Conservation (phyloP, 2,797 vertebrate genomes). For the Darevskia nairensis region DNA sequence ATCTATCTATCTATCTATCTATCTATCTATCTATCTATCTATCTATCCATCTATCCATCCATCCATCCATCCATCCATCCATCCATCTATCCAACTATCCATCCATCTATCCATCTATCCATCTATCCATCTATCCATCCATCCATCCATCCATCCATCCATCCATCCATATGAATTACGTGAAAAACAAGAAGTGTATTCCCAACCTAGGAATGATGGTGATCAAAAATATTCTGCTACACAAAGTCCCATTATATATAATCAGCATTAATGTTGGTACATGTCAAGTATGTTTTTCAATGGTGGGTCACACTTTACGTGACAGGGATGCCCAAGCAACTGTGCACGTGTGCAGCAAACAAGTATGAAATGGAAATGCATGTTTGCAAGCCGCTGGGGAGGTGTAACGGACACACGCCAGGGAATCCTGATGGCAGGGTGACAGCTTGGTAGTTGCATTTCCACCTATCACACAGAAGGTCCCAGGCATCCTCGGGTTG, state of each 20-base stretch:
- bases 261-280: not conserved
- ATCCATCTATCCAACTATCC: accelerated
- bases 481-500: too few species aligned
- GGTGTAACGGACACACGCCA: too few species aligned
- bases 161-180: too few species aligned
- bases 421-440: not conserved
- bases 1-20: too few species aligned
- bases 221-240: not conserved
- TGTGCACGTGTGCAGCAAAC: too few species aligned
- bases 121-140: too few species aligned
- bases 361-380: not conserved
- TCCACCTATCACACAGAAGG: not conserved
- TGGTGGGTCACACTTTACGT: not conserved
- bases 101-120: too few species aligned
- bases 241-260: not conserved
- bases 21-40: too few species aligned
- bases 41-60: too few species aligned
- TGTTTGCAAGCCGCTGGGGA: not conserved
- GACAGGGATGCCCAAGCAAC: not conserved
- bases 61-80: too few species aligned
- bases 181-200: not conserved
- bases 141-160: too few species aligned
- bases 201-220: not conserved
- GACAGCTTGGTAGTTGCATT: too few species aligned
- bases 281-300: not conserved